Base-by-base conservation (phyloP, 1,140 invertebrate species). In the Trichogramma pretiosum region DNA sequence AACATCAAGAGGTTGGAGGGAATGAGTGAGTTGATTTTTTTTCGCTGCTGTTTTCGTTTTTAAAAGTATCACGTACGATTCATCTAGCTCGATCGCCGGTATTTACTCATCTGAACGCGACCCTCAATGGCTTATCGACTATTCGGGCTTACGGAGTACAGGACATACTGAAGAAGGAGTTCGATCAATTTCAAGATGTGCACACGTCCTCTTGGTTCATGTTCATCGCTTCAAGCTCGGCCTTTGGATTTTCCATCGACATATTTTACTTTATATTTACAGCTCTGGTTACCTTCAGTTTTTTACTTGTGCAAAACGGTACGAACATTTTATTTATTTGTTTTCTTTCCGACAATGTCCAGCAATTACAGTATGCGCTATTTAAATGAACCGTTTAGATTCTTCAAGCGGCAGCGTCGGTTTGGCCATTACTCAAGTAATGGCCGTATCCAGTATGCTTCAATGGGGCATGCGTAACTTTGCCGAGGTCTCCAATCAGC, bases 101-200 rank as follows among this genome's bases (percentile, higher is more conserved):
- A 3, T 88, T 89, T 56, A 88, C 88, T n/a, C 89, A 95, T 63
- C 71, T 97, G 42, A 91, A 85, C 63, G 82, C 89, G 22, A 85
- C 90, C 0, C 68, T 95, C 1, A 85, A 89, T 68, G 93, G 93
- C 4, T 72, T 97, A 26, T 78, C 86, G 1, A 95, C 92, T 0
- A 92, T 97, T 40, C 74, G 93, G 45, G 89, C 92, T 0, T 92
- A 87, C 56, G 75, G 77, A 26, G 83, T 83, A 0, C 79, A 93
- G 65, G 74, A 82, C 53, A 81, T 84, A 39, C 76, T 95, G 9
- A 84, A 85, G 53, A 66, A 80, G 26, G 83, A 89, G 67, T 90
- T 89, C 56, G 85, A 89, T 57, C 79, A 78, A 48, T 56, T 64
- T 42, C 72, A 78, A 60, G 74, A 78, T 45, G 48, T 73, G 8